phyloP scores from a whole-genome alignment of 30 jellyfish, hydroid and myxozoan genomes.

The Mastigias papua region DNA sequence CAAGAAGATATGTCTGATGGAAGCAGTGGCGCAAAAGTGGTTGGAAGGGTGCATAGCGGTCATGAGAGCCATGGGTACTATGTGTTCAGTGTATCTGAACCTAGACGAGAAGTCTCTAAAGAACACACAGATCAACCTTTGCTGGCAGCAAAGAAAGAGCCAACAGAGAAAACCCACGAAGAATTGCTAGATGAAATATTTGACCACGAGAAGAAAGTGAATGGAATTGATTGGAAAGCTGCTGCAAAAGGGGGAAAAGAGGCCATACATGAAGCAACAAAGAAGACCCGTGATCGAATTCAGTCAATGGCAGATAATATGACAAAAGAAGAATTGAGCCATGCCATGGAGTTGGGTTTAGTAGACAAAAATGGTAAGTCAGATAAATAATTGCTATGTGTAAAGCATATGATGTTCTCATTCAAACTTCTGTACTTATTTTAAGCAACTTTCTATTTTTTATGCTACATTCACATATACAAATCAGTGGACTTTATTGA shows the following conservation, averaged over 20 bases:
- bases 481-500: no score
- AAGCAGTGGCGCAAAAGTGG: conserved; percentile 34
- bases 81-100: conserved; percentile 32
- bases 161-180: conserved; percentile 9
- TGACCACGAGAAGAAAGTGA: conserved; percentile 31
- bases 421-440: no score
- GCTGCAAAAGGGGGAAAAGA: conserved; percentile 47
- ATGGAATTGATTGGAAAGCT: conserved; percentile 55
- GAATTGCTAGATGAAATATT: conserved; percentile 25
- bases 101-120: background rate
- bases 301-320: conserved; percentile 34
- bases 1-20: conserved; percentile 33
- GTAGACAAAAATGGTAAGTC: conserved; percentile 21
- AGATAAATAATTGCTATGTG: background rate
- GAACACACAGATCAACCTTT: background rate
- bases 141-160: background rate
- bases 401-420: background rate
- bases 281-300: conserved; percentile 35
- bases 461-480: no score
- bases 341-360: conserved; percentile 47
- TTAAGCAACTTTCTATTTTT: no score
- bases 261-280: conserved; percentile 40
- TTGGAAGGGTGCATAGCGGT: conserved; percentile 30
- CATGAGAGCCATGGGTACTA: conserved; percentile 35
- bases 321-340: conserved; percentile 54